Evolutionary conservation across 1,140 invertebrate species (phyloP).

Genomic region (Microvelia longipes): DNA sequence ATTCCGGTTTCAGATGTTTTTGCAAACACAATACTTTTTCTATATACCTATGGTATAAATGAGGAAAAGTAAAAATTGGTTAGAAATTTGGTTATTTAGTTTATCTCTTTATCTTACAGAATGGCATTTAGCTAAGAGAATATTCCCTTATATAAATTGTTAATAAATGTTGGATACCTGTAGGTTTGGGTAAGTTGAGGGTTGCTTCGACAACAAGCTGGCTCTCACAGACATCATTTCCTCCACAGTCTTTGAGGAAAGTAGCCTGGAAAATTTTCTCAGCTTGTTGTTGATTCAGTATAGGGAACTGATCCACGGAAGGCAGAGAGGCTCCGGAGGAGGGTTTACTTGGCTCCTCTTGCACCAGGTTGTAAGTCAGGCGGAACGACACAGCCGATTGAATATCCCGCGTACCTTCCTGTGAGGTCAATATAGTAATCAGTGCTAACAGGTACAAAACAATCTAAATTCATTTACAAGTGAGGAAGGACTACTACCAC

Average conservation of each 20-base stretch:
- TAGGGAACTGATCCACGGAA: slow-evolving; percentile 64
- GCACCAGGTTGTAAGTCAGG: slow-evolving; percentile 64
- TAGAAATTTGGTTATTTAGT: too few species aligned
- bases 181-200: slow-evolving; percentile 37
- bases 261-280: slow-evolving; percentile 63
- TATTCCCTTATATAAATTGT: too few species aligned
- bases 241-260: slow-evolving; percentile 85
- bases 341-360: slow-evolving; percentile 43
- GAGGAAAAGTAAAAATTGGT: too few species aligned
- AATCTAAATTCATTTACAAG: background rate
- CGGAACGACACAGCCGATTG: slow-evolving; percentile 71
- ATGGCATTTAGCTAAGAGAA: too few species aligned
- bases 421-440: slow-evolving; percentile 8
- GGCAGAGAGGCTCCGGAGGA: slow-evolving; percentile 40
- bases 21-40: too few species aligned
- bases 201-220: slow-evolving; percentile 54
- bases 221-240: slow-evolving; percentile 77
- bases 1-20: too few species aligned
- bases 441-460: background rate
- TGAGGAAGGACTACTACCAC: too few species aligned
- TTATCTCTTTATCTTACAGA: too few species aligned
- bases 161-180: too few species aligned
- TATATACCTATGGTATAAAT: too few species aligned
- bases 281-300: slow-evolving; percentile 74
- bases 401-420: slow-evolving; percentile 66